Conservation (phyloP, 2,797 vertebrate species). For the Typhlichthys eigenmanni region DNA sequence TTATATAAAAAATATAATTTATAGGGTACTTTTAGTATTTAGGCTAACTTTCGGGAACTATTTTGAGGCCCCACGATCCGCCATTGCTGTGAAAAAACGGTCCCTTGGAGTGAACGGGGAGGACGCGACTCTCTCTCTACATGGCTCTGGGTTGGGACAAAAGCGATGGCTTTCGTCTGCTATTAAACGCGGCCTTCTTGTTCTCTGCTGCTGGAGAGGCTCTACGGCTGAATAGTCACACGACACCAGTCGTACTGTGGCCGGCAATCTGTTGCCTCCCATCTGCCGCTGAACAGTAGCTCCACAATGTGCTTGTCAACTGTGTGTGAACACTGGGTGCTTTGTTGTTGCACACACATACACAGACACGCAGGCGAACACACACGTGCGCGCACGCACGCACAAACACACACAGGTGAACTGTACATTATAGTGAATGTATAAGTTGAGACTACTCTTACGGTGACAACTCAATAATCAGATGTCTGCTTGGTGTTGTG, state of each 20-base stretch:
- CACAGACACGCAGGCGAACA: background rate
- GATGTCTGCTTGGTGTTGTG: no score
- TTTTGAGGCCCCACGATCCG: no score
- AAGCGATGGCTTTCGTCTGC: slow-evolving; percentile 15
- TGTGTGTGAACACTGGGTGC: slow-evolving; percentile 20
- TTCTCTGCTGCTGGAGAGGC: slow-evolving; percentile 10
- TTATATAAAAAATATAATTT: no score
- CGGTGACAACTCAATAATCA: no score
- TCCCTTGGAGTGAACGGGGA: no score
- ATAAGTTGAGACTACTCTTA: no score
- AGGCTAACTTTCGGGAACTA: no score
- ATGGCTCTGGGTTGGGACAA: no score
- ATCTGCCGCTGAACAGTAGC: slow-evolving; percentile 11
- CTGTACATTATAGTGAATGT: background rate
- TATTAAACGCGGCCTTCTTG: slow-evolving; percentile 22
- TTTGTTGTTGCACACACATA: background rate
- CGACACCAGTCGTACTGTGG: background rate
- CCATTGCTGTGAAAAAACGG: no score
- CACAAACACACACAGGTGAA: slow-evolving; percentile 7
- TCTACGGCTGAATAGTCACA: background rate
- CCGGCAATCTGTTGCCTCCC: background rate
- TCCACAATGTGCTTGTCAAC: slow-evolving; percentile 17
- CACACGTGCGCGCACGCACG: slow-evolving; percentile 6
- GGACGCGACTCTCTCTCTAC: no score
- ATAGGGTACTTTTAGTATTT: no score